These are phyloP conservation scores for Daboia siamensis DNA, from an alignment of 2,113 vertebrate genomes.

Conservation along the genomic window DNA sequence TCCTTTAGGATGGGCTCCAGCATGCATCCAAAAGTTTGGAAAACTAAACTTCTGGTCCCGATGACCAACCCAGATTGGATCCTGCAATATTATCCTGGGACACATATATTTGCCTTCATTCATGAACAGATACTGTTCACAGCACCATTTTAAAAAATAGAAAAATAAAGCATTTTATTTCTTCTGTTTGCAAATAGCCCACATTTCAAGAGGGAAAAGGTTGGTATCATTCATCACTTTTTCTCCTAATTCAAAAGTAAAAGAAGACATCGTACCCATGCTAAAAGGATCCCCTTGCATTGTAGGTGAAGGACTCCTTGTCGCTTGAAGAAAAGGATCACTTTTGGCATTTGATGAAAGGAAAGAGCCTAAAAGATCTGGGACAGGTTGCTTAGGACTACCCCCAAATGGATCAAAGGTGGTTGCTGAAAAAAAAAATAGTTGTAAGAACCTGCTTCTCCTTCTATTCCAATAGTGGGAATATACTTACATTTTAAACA, in stretches of 20 bases:
- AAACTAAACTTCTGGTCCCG: not conserved
- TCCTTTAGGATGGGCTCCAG: not conserved
- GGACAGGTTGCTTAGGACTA: constrained; percentile 80
- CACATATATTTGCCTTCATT: not conserved
- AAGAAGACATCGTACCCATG: constrained; percentile 73
- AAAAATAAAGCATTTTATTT: constrained; percentile 15
- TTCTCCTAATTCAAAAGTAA: constrained; percentile 9
- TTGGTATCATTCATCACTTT: not conserved
- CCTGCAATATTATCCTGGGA: not conserved
- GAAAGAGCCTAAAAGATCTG: constrained; percentile 89
- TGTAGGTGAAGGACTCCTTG: constrained; percentile 88
- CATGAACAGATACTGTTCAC: not conserved
- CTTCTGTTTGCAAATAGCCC: constrained; percentile 1
- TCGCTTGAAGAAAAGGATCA: constrained; percentile 88
- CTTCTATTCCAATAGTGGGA: not conserved
- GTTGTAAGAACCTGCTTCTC: not conserved
- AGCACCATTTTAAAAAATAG: not conserved
- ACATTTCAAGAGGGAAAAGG: constrained; percentile 16
- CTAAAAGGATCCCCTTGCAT: constrained; percentile 76
- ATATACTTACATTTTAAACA: not conserved
- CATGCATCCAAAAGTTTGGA: not conserved
- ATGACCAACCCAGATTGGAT: not conserved
- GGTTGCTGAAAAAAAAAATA: constrained; percentile 62
- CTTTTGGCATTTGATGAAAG: constrained; percentile 79
- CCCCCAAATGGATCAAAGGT: constrained; percentile 89